phyloP scores from a whole-genome alignment of 1,140 invertebrate species.

The Anthonomus grandis region DNA sequence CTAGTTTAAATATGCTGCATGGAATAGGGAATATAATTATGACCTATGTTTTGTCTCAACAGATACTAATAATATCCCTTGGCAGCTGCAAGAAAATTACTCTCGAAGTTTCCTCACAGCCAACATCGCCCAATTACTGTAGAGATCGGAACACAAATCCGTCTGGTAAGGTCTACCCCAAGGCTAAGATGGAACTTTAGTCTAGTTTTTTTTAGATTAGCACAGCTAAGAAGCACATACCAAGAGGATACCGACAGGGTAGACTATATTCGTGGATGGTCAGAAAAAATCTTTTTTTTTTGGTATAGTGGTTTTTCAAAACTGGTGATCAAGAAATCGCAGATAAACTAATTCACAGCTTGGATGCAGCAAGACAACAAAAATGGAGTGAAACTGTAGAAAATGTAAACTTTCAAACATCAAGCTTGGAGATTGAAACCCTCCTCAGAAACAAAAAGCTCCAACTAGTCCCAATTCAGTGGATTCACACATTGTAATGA shows the following conservation, averaged over 20 bases:
- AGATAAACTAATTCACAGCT: slow-evolving; percentile 10
- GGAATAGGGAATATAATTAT: slow-evolving; percentile 18
- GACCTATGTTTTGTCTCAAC: slow-evolving; percentile 21
- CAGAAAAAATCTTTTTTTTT: too few relatives aligned
- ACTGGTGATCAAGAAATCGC: slow-evolving; percentile 4
- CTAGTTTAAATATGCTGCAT: slow-evolving; percentile 17
- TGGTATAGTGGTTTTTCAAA: too few relatives aligned
- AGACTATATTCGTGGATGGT: not conserved
- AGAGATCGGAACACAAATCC: slow-evolving; percentile 7
- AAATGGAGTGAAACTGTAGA: slow-evolving; percentile 12
- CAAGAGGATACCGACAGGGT: slow-evolving; percentile 18
- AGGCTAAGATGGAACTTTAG: slow-evolving; percentile 20
- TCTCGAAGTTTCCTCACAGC: slow-evolving; percentile 22
- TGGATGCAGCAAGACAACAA: slow-evolving; percentile 9
- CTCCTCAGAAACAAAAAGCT: not conserved
- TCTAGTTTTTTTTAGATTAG: slow-evolving; percentile 2
- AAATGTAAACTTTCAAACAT: slow-evolving; percentile 18
- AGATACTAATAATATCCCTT: slow-evolving; percentile 5
- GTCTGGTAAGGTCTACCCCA: slow-evolving; percentile 13
- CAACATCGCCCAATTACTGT: slow-evolving; percentile 20
- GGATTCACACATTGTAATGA: slow-evolving; percentile 14
- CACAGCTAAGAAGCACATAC: slow-evolving; percentile 20
- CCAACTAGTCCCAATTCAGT: slow-evolving; percentile 16
- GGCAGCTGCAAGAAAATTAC: not conserved
- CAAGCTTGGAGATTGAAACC: not conserved